These are phyloP conservation scores for Lasioglossum villosulum DNA, from an alignment of 2,888 invertebrate genomes.

Conservation along the genomic window DNA sequence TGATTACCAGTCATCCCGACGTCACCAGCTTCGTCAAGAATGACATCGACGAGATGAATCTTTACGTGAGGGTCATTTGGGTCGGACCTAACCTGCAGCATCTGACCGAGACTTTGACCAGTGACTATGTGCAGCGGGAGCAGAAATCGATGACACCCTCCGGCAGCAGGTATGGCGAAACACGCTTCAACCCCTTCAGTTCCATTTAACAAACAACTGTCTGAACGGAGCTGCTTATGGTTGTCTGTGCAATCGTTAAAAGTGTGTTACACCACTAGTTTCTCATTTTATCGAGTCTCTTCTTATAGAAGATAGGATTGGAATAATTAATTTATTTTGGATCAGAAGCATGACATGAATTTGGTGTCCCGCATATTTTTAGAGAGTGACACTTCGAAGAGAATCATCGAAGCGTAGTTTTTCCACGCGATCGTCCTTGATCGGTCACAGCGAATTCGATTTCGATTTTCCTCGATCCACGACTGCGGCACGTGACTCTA, in stretches of 20 bases:
- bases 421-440: not conserved
- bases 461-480: constrained; percentile 16
- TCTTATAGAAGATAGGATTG: too few species aligned
- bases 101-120: constrained; percentile 82
- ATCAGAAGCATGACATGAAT: not conserved
- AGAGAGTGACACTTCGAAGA: not conserved
- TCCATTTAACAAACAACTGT: not conserved
- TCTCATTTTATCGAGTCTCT: too few species aligned
- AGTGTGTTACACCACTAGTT: too few species aligned
- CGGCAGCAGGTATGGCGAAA: constrained; percentile 50
- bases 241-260: not conserved
- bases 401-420: not conserved
- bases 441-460: not conserved
- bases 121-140: constrained; percentile 71
- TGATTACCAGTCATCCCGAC: constrained; percentile 85
- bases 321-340: not conserved
- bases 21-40: constrained; percentile 86
- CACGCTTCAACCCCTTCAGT: not conserved
- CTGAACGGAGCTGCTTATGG: not conserved
- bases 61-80: constrained; percentile 90
- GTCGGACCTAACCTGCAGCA: constrained; percentile 87
- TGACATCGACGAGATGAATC: constrained; percentile 87
- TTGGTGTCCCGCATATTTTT: not conserved
- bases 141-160: constrained; percentile 30
- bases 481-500: not conserved